Evolutionary conservation across 2,888 invertebrate species (phyloP), one percentile per base, ranked within the genome.

Genomic region (Aquatica leii): DNA sequence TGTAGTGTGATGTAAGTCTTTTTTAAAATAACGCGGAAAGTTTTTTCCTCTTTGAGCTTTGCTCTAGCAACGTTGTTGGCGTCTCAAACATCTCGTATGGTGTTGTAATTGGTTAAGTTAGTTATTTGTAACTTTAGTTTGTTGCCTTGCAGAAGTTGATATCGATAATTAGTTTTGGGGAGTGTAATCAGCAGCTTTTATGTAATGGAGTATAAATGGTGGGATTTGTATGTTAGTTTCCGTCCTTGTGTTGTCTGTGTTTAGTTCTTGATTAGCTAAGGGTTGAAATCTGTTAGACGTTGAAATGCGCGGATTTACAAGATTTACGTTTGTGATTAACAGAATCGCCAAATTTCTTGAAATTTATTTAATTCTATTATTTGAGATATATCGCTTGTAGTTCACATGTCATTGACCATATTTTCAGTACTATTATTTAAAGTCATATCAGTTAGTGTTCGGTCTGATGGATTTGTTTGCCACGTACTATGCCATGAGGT

Each of bases 191-290:
- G 34, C 31, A 51, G 51, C 51, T 51, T 51, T 51, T 12, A 51
- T 24, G 11, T 50, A 51, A 51, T 51, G 17, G 2, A 51, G 51
- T 34, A 51, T 51, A 14, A 51, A 51, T 12, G 34, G 51, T 34
- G 15, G 12, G 8, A 51, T 51, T 51, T 51, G 51, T 51, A 51
- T 51, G 31, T 51, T 51, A 34, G 51, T 51, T n/a, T 51, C 34
- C 9, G 37, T n/a, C 2, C 37, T 37, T 37, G 4, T 37, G 9
- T 11, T 37, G 37, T 12, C 9, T 8, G 12, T 37, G 9, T 11
- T 8, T 51, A 34, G 31, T 51, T 51, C 31, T 51, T 51, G 14
- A 51, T 31, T 51, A 5, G 37, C 37, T 37, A 37, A 11, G 37
- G 37, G 37, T 37, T 37, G 37, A 37, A 37, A 37, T 37, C 9